phyloP scores from a whole-genome alignment of 1,140 invertebrate genomes.

The Lordiphosa clarofinis region DNA sequence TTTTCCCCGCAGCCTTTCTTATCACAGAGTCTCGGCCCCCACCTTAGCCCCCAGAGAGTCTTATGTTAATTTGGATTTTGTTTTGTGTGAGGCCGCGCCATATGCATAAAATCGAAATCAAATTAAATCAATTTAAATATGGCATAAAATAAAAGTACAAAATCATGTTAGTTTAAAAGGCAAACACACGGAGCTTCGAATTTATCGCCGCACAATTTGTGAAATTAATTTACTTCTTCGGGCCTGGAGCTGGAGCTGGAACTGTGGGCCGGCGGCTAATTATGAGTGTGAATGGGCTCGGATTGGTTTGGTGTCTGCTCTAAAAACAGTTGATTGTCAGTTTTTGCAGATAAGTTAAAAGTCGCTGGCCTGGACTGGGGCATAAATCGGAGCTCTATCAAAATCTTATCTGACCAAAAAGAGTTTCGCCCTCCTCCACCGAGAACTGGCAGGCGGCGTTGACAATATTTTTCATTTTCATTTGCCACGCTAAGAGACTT shows the following conservation, averaged over 20 bases:
- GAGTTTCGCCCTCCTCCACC: slow-evolving; percentile 38
- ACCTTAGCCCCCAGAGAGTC: no score
- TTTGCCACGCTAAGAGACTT: slow-evolving; percentile 60
- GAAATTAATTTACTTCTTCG: slow-evolving; percentile 61
- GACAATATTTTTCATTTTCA: slow-evolving; percentile 66
- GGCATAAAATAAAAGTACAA: slow-evolving; percentile 66
- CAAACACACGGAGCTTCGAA: slow-evolving; percentile 18
- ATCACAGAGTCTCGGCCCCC: no score
- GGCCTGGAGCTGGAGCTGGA: slow-evolving; percentile 12
- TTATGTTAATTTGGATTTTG: no score
- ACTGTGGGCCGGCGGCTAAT: slow-evolving; percentile 37
- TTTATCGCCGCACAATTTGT: slow-evolving; percentile 57
- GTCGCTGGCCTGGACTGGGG: slow-evolving; percentile 33
- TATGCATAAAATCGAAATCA: slow-evolving; percentile 42
- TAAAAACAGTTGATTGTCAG: slow-evolving; percentile 59
- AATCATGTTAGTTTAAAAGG: slow-evolving; percentile 65
- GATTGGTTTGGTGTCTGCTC: slow-evolving; percentile 6
- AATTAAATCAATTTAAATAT: slow-evolving; percentile 69
- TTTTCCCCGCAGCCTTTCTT: no score
- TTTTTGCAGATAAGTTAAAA: slow-evolving; percentile 66
- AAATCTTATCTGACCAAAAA: slow-evolving; percentile 66
- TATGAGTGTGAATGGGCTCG: slow-evolving; percentile 26
- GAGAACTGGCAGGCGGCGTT: slow-evolving; percentile 43
- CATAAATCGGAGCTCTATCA: slow-evolving; percentile 69
- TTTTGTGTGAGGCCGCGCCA: background rate